Conservation (phyloP, 2,113 vertebrate species). For the Microtus montanus region DNA sequence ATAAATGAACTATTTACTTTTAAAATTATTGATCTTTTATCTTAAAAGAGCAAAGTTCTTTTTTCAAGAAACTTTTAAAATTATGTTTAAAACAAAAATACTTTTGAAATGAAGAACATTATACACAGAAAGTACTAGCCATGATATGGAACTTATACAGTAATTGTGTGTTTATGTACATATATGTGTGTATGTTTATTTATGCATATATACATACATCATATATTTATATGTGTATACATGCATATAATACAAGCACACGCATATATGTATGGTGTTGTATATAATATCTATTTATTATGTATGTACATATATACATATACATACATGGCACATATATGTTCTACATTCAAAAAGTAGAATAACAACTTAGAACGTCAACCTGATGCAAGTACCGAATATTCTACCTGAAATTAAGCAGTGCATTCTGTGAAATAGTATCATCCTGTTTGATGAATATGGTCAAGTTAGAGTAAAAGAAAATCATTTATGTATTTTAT, state of each 20-base stretch:
- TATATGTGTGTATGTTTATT: background rate
- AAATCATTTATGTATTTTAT: background rate
- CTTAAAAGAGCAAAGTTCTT: background rate
- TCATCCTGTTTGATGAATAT: background rate
- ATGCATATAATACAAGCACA: background rate
- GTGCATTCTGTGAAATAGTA: background rate
- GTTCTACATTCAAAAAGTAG: background rate
- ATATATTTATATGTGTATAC: background rate
- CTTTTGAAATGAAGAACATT: background rate
- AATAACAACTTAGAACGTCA: background rate
- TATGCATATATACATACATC: too few species aligned
- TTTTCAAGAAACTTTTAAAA: background rate
- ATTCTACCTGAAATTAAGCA: background rate
- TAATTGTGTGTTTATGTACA: background rate
- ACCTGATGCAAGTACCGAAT: background rate
- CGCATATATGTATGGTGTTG: fast-evolving
- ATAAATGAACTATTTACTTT: background rate
- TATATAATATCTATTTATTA: too few species aligned
- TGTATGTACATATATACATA: too few species aligned
- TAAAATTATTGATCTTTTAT: background rate
- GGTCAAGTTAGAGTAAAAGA: background rate
- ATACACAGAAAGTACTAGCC: background rate
- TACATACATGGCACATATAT: background rate
- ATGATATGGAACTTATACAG: background rate
- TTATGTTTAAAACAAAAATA: background rate